Percentiles rank a stretch among this genome's conserved stretches.
phyloP scores from a whole-genome alignment of 2,797 vertebrate species.

The Hephaestus fuliginosus region DNA sequence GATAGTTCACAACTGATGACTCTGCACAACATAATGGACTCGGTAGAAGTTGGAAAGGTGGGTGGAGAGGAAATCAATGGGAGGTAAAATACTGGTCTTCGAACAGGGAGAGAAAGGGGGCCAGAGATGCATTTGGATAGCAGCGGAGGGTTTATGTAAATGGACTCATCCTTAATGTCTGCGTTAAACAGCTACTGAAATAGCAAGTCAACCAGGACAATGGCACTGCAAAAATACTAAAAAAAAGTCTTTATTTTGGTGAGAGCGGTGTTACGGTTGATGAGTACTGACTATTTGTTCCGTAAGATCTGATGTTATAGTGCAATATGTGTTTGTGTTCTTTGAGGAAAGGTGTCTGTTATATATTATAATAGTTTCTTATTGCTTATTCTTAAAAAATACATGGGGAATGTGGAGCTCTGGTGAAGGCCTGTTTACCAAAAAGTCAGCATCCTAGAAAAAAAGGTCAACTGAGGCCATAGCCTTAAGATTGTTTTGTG shows the following conservation, averaged over 20 bases:
- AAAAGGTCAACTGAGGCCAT: background rate
- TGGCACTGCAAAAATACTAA: background rate
- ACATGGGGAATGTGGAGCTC: background rate
- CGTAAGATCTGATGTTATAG: background rate
- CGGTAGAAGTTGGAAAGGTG: conserved; percentile 55
- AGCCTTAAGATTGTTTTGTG: background rate
- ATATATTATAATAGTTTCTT: background rate
- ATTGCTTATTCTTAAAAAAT: background rate
- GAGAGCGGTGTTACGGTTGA: background rate
- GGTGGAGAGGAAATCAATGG: conserved; percentile 70
- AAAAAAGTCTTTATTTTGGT: background rate
- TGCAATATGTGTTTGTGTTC: background rate
- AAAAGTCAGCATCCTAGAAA: background rate
- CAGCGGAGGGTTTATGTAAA: conserved; percentile 29
- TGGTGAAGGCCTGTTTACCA: background rate
- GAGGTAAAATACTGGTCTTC: conserved; percentile 69
- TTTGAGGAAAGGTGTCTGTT: background rate
- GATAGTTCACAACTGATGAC: conserved; percentile 73
- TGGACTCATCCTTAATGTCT: conserved; percentile 28
- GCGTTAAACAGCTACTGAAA: conserved; percentile 34
- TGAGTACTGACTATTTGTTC: no score
- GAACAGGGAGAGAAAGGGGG: conserved; percentile 39
- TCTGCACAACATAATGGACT: conserved; percentile 79
- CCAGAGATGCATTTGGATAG: conserved; percentile 56
- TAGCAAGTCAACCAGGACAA: conserved; percentile 7